phyloP scores from a whole-genome alignment of 1,140 invertebrate species.

The Venturia canescens region DNA sequence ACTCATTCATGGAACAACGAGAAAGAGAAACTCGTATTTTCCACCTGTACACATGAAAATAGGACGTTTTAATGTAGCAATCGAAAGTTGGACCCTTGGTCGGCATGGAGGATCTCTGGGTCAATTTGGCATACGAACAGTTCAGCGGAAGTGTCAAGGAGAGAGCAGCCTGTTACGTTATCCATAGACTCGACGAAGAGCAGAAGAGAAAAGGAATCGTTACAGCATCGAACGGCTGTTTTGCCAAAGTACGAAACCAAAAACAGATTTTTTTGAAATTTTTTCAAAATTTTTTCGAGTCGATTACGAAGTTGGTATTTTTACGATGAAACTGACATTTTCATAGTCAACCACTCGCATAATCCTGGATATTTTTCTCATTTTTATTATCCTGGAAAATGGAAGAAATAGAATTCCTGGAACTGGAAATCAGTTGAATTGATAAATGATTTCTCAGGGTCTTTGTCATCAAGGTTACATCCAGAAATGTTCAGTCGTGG shows the following conservation, averaged over 20 bases:
- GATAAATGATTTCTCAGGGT: neutral
- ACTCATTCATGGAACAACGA: neutral
- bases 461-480: constrained; percentile 30
- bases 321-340: too few relatives aligned
- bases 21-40: neutral
- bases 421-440: neutral
- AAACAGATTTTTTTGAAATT: neutral
- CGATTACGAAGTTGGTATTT: too few relatives aligned
- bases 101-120: constrained; percentile 20
- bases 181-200: constrained; percentile 14
- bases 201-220: constrained; percentile 15
- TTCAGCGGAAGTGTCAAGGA: constrained; percentile 17
- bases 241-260: neutral
- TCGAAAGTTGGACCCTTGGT: constrained; percentile 10
- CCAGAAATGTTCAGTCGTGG: neutral
- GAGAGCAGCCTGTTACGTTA: neutral
- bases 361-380: too few relatives aligned
- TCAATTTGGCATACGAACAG: constrained; percentile 24
- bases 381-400: too few relatives aligned
- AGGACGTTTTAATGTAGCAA: constrained; percentile 2
- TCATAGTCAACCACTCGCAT: too few relatives aligned
- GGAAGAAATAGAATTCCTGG: neutral
- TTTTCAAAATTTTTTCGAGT: neutral
- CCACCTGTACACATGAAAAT: neutral
- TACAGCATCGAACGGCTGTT: constrained; percentile 13